Evolutionary conservation across 64 coral and sea anemone species (phyloP).

Genomic region (Stichodactyla mertensii): DNA sequence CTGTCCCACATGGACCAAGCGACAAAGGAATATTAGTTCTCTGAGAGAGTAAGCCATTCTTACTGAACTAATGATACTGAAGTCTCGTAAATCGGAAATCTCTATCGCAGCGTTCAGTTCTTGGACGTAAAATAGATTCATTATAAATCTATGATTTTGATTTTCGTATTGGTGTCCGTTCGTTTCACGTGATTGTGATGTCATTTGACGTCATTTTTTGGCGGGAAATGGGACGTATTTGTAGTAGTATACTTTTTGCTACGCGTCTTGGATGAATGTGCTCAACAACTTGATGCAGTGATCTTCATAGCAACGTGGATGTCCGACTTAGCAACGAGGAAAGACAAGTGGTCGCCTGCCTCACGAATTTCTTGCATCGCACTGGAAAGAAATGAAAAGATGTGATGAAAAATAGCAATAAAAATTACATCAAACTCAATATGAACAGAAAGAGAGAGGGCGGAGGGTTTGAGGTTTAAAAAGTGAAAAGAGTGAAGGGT

Average conservation of each 20-base stretch:
- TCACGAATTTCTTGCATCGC: constrained; percentile 93
- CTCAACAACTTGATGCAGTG: constrained; percentile 90
- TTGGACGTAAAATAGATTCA: too few relatives aligned
- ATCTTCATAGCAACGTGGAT: constrained; percentile 97
- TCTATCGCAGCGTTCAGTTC: too few relatives aligned
- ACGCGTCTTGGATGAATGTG: too few relatives aligned
- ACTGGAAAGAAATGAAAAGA: constrained; percentile 45
- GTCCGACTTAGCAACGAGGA: constrained; percentile 97
- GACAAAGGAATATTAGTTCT: too few relatives aligned
- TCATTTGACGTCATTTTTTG: background rate
- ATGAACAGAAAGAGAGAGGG: too few relatives aligned
- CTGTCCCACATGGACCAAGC: too few relatives aligned
- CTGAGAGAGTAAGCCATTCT: too few relatives aligned
- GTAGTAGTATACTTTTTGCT: background rate
- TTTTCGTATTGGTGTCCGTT: too few relatives aligned
- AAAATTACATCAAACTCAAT: background rate
- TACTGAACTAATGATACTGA: too few relatives aligned
- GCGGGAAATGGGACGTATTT: background rate
- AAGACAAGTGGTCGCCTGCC: constrained; percentile 77
- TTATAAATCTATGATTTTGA: too few relatives aligned
- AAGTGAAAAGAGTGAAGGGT: background rate
- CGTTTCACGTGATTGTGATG: background rate
- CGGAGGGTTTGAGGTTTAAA: too few relatives aligned
- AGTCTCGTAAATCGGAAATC: too few relatives aligned
- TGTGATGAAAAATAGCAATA: background rate